Evolutionary conservation across 2,797 vertebrate genomes (phyloP), one percentile per base, ranked within the genome.

Genomic region (Sebastes umbrosus): DNA sequence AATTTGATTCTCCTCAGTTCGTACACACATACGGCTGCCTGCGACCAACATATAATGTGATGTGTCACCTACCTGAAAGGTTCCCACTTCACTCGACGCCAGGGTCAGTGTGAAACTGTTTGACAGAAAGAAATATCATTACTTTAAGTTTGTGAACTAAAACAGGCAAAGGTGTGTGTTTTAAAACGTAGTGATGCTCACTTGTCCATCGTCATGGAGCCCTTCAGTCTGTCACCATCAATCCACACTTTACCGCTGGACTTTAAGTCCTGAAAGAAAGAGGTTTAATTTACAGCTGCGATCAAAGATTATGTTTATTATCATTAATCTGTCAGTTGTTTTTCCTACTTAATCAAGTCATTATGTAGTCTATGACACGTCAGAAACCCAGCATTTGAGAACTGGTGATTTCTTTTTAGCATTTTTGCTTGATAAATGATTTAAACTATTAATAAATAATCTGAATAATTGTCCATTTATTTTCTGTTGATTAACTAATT

Each of bases 41-140:
- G 27, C 22, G 2, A 72, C 14, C 10, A 27, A 43, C 34, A n/a
- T 55, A 62, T 25, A 11, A 57, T 55, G 4, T 27, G 3, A 22
- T 12, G 2, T 25, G 13, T 27, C 60, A 20, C 34, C 24, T 90
- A 96, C 96, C 89, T 91, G n/a, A 58, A 96, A 90, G 2, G 60
- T 0, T 63, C 95, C 96, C 20, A 96, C 88, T 84, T 96, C 92
- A 73, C 55, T 93, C 3, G 74, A 13, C 0, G 0, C 90, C 73
- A 96, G 74, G 0, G 63, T 80, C 75, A 96, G 29, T 1, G 90
- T 93, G 3, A 95, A 32, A 72, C 96, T 96, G 68, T 81, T 62
- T 10, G 36, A 85, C 36, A 91, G 22, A 63, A 82, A 46, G 50
- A 50, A 34, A 43, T 0, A 5, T 34, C 4, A 31, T 83, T 72